These are phyloP conservation scores for Meiosimyza decipiens DNA, from an alignment of 2,888 invertebrate genomes.

Conservation along the genomic window DNA sequence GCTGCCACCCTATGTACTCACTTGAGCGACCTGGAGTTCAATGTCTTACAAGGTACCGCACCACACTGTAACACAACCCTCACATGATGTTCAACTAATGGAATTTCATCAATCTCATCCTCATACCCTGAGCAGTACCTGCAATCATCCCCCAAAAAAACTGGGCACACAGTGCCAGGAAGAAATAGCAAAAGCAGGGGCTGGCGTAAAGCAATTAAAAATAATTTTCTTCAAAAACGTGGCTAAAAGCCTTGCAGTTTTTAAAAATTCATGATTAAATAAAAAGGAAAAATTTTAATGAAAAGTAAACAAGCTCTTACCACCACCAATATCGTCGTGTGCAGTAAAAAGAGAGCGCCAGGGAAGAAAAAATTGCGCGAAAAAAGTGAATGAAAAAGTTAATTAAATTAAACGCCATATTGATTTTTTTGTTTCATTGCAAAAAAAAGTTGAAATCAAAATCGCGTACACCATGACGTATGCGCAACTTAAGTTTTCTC, in stretches of 20 bases:
- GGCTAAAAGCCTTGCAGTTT: not conserved
- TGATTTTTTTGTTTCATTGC: too few species aligned
- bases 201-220: constrained; percentile 9
- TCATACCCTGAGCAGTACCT: not conserved
- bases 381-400: constrained; percentile 54
- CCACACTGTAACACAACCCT: constrained; percentile 6
- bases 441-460: too few species aligned
- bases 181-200: too few species aligned
- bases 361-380: constrained; percentile 17
- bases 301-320: constrained; percentile 13
- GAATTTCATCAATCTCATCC: constrained; percentile 7
- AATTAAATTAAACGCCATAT: too few species aligned
- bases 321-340: too few species aligned
- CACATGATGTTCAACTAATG: not conserved
- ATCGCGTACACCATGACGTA: too few species aligned
- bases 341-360: too few species aligned
- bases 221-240: constrained; percentile 9
- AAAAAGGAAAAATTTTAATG: constrained; percentile 15
- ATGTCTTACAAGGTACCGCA: constrained; percentile 42
- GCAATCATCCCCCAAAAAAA: not conserved
- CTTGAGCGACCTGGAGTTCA: constrained; percentile 37
- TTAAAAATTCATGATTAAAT: constrained; percentile 1
- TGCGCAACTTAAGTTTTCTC: too few species aligned
- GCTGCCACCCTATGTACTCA: constrained; percentile 24
- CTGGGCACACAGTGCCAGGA: not conserved